A percentile compares a stretch with the other conserved stretches of the same genome.
phyloP scores from a whole-genome alignment of 2,888 invertebrate species.

The Sarcophaga subvicina region DNA sequence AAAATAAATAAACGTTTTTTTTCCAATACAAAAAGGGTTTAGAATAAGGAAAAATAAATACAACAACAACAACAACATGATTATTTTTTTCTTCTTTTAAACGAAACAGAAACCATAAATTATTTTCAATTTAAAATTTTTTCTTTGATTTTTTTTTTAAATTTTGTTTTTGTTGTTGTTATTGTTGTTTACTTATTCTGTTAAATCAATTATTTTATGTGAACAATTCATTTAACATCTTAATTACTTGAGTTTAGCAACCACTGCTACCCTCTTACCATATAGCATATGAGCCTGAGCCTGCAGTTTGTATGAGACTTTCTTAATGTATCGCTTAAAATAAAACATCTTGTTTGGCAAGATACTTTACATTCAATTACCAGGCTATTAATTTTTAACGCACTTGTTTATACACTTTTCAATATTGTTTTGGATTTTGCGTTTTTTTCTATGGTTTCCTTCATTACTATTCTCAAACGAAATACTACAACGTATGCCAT shows the following conservation, averaged over 20 bases:
- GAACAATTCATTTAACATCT: conserved; percentile 69
- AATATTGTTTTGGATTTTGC: conserved; percentile 5
- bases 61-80: not conserved
- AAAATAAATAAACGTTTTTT: conserved; percentile 1
- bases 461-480: not conserved
- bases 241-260: conserved; percentile 53
- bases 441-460: not conserved
- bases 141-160: not conserved
- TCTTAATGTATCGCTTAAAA: conserved; percentile 43
- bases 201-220: conserved; percentile 64
- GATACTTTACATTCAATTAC: conserved; percentile 69
- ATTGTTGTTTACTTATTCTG: conserved; percentile 20
- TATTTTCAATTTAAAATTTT: conserved; percentile 54
- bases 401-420: conserved; percentile 59
- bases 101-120: conserved; percentile 60
- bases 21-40: conserved; percentile 18
- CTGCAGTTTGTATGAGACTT: not conserved
- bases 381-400: conserved; percentile 68
- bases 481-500: conserved; percentile 9
- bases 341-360: conserved; percentile 68
- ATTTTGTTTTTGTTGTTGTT: conserved; percentile 15
- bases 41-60: conserved; percentile 4
- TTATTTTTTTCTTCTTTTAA: conserved; percentile 34
- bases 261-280: not conserved
- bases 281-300: not conserved